Percentiles rank a stretch among this genome's conserved stretches.
phyloP scores from a whole-genome alignment of 2,797 vertebrate species.

The Stomatorhinus walkeri region DNA sequence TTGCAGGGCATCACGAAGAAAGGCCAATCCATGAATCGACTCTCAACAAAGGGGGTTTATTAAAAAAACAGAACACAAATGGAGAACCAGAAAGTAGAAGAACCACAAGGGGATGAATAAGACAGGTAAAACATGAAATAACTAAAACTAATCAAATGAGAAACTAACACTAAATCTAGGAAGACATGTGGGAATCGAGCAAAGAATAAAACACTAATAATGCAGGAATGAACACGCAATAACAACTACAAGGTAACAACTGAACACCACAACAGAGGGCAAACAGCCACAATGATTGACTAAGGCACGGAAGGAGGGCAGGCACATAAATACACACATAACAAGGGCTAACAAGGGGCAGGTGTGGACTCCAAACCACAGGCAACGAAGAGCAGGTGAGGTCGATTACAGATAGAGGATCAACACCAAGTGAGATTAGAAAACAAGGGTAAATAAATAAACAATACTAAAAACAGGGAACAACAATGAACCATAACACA shows the following conservation, averaged over 20 bases:
- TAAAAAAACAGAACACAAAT: neutral
- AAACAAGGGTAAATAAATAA: neutral
- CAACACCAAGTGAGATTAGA: neutral
- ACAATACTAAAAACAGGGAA: neutral
- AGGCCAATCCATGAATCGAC: neutral
- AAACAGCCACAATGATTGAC: neutral
- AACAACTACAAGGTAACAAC: neutral
- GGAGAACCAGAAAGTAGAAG: neutral
- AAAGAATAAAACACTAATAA: neutral
- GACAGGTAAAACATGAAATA: neutral
- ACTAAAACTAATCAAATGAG: neutral
- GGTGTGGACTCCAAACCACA: neutral
- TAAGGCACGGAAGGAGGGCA: neutral
- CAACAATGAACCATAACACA: neutral
- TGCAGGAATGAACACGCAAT: neutral
- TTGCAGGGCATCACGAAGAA: neutral
- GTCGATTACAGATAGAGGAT: neutral
- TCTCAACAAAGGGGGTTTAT: neutral
- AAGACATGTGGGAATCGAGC: neutral
- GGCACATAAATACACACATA: neutral
- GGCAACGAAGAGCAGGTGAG: neutral
- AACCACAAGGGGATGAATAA: neutral
- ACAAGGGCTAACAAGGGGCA: neutral
- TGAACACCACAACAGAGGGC: neutral
- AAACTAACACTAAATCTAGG: neutral